A percentile compares a stretch with the other conserved stretches of the same genome.
Evolutionary conservation across 2,888 invertebrate genomes (phyloP).

Genomic region (Pantelozetes paolii): DNA sequence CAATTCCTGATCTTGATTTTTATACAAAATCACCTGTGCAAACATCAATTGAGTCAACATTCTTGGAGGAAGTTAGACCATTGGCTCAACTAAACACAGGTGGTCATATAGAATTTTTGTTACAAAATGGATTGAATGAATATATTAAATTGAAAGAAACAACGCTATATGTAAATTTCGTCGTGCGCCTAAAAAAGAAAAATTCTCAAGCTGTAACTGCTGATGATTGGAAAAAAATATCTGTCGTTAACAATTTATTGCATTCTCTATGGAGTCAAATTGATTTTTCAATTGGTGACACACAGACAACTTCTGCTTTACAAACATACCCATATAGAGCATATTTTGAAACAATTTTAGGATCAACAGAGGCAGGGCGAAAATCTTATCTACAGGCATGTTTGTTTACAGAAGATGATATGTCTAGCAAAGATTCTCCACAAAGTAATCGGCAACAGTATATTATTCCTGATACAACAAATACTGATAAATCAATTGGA

Average conservation of each 20-base stretch:
- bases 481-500: not conserved
- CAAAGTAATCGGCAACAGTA: not conserved
- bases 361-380: not conserved
- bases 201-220: not conserved
- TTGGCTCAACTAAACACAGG: conserved; percentile 5
- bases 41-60: conserved; percentile 7
- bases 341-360: conserved; percentile 5
- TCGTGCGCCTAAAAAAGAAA: not conserved
- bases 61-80: not conserved
- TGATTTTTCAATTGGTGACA: conserved; percentile 2
- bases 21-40: conserved; percentile 30
- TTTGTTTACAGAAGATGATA: not conserved
- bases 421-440: not conserved
- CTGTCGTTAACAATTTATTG: conserved; percentile 13
- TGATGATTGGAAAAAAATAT: conserved; percentile 14
- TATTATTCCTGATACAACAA: not conserved
- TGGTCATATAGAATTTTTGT: conserved; percentile 8
- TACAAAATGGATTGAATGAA: not conserved
- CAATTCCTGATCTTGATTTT: conserved; percentile 33
- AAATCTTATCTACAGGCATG: not conserved
- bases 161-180: not conserved
- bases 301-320: not conserved
- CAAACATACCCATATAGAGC: conserved; percentile 21
- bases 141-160: conserved; percentile 1
- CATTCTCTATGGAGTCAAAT: conserved; percentile 2